Evolutionary conservation across 37 sponge, comb jelly and placozoan genomes (phyloP).

Genomic region (Dysidea cf. avara): DNA sequence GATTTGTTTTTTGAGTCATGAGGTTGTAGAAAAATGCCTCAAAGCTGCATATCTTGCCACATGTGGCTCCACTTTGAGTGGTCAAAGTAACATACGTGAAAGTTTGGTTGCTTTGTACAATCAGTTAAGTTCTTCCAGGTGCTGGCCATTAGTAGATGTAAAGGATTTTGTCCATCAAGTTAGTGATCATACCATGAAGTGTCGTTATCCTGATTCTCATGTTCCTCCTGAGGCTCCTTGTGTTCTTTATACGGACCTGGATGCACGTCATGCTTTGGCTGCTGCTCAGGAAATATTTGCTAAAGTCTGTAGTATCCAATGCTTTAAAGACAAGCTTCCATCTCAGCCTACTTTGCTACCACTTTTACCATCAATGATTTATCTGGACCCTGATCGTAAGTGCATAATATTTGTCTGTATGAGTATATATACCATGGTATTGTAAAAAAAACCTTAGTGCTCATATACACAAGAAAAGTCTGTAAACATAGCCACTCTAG

Average conservation of each 20-base stretch:
- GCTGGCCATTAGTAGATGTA: slow-evolving; percentile 5
- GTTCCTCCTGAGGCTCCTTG: slow-evolving; percentile 45
- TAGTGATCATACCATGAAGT: slow-evolving; percentile 36
- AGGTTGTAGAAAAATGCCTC: slow-evolving; percentile 64
- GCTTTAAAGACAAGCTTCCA: not conserved
- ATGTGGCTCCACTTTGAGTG: slow-evolving; percentile 17
- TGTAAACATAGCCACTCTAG: too few relatives aligned
- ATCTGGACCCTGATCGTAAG: not conserved
- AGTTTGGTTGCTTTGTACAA: slow-evolving; percentile 22
- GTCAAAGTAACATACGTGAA: slow-evolving; percentile 9
- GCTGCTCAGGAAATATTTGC: slow-evolving; percentile 19
- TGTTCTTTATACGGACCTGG: slow-evolving; percentile 9
- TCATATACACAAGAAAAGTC: too few relatives aligned
- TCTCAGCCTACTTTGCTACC: not conserved
- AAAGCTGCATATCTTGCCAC: slow-evolving; percentile 59
- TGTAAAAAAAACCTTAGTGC: too few relatives aligned
- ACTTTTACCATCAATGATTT: not conserved
- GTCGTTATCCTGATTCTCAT: slow-evolving; percentile 57
- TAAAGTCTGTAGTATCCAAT: not conserved
- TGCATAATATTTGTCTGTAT: too few relatives aligned
- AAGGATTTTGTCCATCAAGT: slow-evolving; percentile 33
- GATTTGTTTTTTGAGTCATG: slow-evolving; percentile 73
- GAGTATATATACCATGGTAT: too few relatives aligned
- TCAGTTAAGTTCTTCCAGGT: slow-evolving; percentile 8
- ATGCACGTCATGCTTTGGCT: slow-evolving; percentile 39